Conservation (phyloP, 2,113 vertebrate genomes). For the Oreochromis tanganicae region DNA sequence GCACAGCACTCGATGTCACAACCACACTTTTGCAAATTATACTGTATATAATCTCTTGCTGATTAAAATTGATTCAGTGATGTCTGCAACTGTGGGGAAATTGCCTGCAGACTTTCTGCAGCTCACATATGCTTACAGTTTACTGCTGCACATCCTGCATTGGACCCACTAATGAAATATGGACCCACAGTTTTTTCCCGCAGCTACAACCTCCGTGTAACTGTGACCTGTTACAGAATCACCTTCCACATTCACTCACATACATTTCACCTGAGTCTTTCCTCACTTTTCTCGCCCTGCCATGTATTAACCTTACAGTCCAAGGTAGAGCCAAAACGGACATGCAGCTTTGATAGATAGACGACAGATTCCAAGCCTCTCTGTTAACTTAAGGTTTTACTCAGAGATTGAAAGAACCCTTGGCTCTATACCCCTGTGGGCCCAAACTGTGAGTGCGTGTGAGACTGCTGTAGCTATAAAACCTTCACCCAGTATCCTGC, state of each 20-base stretch:
- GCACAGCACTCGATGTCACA: neutral
- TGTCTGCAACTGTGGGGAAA: neutral
- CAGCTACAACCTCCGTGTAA: neutral
- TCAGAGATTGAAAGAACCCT: neutral
- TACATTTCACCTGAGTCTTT: neutral
- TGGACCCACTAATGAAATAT: neutral
- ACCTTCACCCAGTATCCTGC: conserved; percentile 2
- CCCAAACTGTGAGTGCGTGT: neutral
- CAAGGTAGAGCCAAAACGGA: neutral
- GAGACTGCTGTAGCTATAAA: conserved; percentile 4
- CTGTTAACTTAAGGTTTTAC: conserved; percentile 10
- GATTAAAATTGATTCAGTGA: neutral
- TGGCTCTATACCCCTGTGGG: neutral
- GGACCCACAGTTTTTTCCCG: neutral
- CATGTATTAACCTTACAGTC: neutral
- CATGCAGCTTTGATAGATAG: neutral
- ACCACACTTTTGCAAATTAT: neutral
- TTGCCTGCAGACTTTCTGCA: neutral
- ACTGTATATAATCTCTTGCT: neutral
- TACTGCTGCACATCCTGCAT: neutral
- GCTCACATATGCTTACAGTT: neutral
- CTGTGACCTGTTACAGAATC: neutral
- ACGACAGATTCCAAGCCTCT: conserved; percentile 1
- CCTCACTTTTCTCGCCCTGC: neutral
- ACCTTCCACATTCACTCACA: neutral